Base-by-base conservation (phyloP, 2,797 vertebrate genomes). In the Bradypus variegatus region DNA sequence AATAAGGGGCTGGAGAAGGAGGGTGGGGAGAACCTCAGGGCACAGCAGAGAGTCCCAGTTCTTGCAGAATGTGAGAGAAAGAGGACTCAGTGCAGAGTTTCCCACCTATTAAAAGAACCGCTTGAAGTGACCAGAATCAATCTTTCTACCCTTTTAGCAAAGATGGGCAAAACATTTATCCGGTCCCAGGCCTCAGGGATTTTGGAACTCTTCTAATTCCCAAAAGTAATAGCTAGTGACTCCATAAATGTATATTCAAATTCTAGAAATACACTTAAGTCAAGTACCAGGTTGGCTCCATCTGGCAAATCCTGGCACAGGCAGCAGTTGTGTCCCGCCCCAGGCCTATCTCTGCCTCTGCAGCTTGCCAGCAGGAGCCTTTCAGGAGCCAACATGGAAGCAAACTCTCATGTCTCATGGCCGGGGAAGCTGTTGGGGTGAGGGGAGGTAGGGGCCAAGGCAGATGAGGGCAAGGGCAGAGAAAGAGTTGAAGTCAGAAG, bases 31-130 rank as follows among this genome's bases (percentile, higher is more conserved):
- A 91, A 65, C 3, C n/a, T 38, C 11, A 27, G 60, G 58, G 14
- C 27, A 36, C n/a, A 64, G 87, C 64, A 1, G n/a, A 48, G 41
- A 67, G 15, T 23, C 77, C 83, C n/a, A 55, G 86, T 33, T 2
- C 48, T 60, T 18, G 12, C 11, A 67, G 53, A 38, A 11, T 21
- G 64, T 81, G 77, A 73, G 79, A 90, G 36, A 84, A 73, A 73
- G 79, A 90, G 36, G 79, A 67, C 67, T 70, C 9, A 4, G 58
- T 50, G 77, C 64, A 84, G 69, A 76, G 58, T 70, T 95, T 88
- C 77, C 86, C 83, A 90, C 92, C 92, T 93, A 91, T 82, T 94
- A 93, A 95, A 95, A 96, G 83, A 94, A 84, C 1, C 2, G 76
- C 86, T 91, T 87, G 76, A 91, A 83, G 73, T 76, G 93, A 58